These are phyloP conservation scores for Coenonympha glycerion DNA, from an alignment of 2,888 invertebrate genomes.

Conservation along the genomic window DNA sequence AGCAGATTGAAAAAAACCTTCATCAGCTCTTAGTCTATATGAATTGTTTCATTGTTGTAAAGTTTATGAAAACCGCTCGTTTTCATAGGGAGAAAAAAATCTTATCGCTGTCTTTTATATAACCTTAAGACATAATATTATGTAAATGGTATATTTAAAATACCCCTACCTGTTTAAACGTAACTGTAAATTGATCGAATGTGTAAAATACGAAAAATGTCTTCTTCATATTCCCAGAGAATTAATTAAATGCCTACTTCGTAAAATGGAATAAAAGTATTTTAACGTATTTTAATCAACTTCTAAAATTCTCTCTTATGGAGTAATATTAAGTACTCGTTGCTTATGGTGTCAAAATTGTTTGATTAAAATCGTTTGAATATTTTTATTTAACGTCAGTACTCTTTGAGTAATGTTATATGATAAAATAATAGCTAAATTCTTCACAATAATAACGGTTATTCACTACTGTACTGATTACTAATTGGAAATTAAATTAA, in stretches of 20 bases:
- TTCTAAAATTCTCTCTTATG: background rate
- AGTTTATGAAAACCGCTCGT: conserved; percentile 61
- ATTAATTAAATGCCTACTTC: conserved; percentile 5
- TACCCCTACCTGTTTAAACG: conserved; percentile 39
- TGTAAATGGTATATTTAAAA: conserved; percentile 34
- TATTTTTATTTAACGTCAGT: conserved; percentile 17
- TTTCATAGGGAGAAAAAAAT: conserved; percentile 49
- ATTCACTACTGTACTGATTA: too few species aligned
- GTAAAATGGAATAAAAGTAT: conserved; percentile 12
- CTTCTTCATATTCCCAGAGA: conserved; percentile 1
- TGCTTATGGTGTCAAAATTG: background rate
- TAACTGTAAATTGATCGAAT: conserved; percentile 19
- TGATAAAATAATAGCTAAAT: too few species aligned
- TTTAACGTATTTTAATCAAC: conserved; percentile 14
- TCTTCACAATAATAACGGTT: too few species aligned
- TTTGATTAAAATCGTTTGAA: conserved; percentile 2
- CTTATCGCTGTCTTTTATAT: conserved; percentile 55
- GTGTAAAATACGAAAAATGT: conserved; percentile 7
- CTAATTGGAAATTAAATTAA: too few species aligned
- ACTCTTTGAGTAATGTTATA: too few species aligned
- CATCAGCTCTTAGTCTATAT: conserved; percentile 27
- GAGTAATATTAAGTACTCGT: too few species aligned
- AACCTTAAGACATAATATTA: conserved; percentile 20
- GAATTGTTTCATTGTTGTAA: conserved; percentile 72
- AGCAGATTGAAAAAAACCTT: background rate